These are phyloP conservation scores for Falco biarmicus DNA, from an alignment of 2,797 vertebrate genomes.

Conservation along the genomic window DNA sequence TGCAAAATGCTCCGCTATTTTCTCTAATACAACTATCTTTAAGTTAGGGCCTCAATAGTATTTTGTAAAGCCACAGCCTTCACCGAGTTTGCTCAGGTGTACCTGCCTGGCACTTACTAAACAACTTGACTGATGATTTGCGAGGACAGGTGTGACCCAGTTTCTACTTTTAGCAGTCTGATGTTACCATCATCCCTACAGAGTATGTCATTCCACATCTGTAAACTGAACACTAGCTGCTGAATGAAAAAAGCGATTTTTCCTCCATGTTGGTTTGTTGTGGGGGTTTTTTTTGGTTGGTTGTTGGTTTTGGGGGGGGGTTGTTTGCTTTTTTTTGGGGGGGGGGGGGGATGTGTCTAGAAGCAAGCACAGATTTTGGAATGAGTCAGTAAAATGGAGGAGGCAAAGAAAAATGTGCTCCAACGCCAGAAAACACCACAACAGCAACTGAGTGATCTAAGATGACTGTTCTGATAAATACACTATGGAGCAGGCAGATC, in stretches of 20 bases:
- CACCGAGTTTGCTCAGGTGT: not conserved
- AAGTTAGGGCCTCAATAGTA: not conserved
- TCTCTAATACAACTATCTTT: not conserved
- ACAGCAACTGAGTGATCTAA: not conserved
- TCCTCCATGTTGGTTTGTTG: not conserved
- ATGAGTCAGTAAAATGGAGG: slow-evolving; percentile 2
- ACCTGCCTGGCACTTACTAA: not conserved
- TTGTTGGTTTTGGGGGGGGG: no score
- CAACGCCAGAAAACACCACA: not conserved
- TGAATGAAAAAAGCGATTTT: not conserved
- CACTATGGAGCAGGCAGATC: not conserved
- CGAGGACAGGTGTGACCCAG: not conserved
- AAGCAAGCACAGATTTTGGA: not conserved
- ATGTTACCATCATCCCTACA: not conserved
- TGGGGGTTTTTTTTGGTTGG: not conserved
- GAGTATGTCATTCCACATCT: not conserved
- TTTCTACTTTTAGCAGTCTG: slow-evolving; percentile 1
- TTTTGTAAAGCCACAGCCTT: not conserved
- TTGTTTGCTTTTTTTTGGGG: not conserved
- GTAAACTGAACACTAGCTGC: not conserved
- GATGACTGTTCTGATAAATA: not conserved
- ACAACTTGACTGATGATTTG: not conserved
- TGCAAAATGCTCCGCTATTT: not conserved
- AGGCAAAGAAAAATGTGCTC: not conserved
- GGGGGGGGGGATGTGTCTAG: not conserved